Evolutionary conservation across 2,113 vertebrate genomes (phyloP).

Genomic region (Meles meles): DNA sequence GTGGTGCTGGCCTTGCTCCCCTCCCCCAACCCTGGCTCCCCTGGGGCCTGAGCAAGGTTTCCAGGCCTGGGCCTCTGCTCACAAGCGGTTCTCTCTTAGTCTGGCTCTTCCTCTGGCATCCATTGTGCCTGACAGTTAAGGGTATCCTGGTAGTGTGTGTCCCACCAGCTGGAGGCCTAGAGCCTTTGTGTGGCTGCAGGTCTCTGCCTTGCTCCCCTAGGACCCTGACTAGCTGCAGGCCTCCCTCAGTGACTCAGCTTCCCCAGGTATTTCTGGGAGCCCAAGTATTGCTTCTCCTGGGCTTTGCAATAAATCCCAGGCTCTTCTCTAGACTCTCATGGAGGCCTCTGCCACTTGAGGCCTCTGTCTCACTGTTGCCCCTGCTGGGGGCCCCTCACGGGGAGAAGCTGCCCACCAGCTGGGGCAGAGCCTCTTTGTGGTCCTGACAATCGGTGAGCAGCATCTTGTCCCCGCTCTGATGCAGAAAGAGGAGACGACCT

Average conservation of each 20-base stretch:
- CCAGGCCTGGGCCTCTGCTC: neutral
- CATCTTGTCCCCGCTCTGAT: neutral
- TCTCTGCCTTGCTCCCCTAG: neutral
- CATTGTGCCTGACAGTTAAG: neutral
- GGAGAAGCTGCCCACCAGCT: neutral
- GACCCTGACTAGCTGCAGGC: neutral
- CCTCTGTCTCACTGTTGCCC: neutral
- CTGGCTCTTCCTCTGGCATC: neutral
- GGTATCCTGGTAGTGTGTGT: neutral
- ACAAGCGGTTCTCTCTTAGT: neutral
- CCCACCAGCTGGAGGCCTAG: neutral
- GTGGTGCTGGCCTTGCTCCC: neutral
- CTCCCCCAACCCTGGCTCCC: accelerated
- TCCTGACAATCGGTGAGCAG: neutral
- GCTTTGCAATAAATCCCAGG: neutral
- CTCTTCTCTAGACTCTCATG: neutral
- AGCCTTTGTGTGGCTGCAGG: neutral
- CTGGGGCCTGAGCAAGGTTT: neutral
- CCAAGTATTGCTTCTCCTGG: neutral
- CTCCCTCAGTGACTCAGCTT: neutral
- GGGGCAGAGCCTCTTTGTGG: neutral
- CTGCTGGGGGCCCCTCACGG: neutral
- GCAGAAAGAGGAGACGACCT: neutral
- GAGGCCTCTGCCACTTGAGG: neutral
- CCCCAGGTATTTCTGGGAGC: neutral